Percentiles rank a stretch among this genome's conserved stretches.
phyloP scores from a whole-genome alignment of 2,888 invertebrate species.

The Hypercompe scribonia region DNA sequence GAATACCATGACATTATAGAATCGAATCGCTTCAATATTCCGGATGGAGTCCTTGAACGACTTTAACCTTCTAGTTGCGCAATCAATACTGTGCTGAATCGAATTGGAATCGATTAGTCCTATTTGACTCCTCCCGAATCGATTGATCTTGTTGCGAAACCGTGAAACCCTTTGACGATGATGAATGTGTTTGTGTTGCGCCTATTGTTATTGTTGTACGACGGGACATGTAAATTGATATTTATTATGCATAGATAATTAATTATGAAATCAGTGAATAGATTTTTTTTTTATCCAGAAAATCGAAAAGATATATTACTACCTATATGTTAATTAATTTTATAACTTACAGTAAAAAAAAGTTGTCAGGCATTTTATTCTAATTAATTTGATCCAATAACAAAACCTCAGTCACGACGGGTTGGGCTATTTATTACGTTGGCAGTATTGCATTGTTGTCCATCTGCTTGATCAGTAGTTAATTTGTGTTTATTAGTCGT shows the following conservation, averaged over 20 bases:
- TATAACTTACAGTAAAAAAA: constrained; percentile 20
- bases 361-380: constrained; percentile 21
- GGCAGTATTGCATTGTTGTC: constrained; percentile 58
- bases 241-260: constrained; percentile 25
- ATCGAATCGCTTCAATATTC: constrained; percentile 65
- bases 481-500: constrained; percentile 81
- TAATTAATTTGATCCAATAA: constrained; percentile 23
- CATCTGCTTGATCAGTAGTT: constrained; percentile 67
- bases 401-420: constrained; percentile 28
- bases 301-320: constrained; percentile 17
- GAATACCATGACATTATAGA: constrained; percentile 63
- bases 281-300: constrained; percentile 19
- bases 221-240: constrained; percentile 54
- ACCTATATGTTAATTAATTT: constrained; percentile 27
- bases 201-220: constrained; percentile 67
- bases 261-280: constrained; percentile 27
- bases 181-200: constrained; percentile 66
- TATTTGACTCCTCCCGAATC: constrained; percentile 67
- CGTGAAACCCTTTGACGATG: constrained; percentile 63
- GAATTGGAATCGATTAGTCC: constrained; percentile 71
- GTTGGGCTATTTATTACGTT: constrained; percentile 46
- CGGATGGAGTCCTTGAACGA: constrained; percentile 75
- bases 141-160: constrained; percentile 71
- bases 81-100: constrained; percentile 73
- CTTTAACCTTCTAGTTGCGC: constrained; percentile 74